Conservation (phyloP, 92 coral and sea anemone genomes). For the Porites evermanni region DNA sequence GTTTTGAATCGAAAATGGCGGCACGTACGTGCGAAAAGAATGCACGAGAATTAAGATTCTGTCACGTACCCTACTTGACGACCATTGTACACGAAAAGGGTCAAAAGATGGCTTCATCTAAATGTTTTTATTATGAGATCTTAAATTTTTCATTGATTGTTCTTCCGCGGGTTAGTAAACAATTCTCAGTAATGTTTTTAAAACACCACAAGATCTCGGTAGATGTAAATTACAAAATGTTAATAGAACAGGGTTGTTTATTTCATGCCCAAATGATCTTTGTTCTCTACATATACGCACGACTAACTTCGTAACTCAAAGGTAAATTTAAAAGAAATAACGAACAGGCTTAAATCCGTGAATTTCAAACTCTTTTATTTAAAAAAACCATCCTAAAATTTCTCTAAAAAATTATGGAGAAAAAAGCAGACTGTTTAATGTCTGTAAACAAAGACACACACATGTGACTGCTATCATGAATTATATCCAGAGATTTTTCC, state of each 20-base stretch:
- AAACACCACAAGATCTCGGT: background rate
- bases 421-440: too few relatives aligned
- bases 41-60: background rate
- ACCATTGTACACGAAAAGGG: background rate
- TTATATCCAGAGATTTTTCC: too few relatives aligned
- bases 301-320: too few relatives aligned
- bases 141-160: background rate
- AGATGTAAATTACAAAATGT: background rate
- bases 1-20: background rate
- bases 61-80: background rate
- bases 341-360: too few relatives aligned
- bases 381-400: too few relatives aligned
- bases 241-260: background rate
- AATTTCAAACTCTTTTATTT: too few relatives aligned
- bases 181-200: background rate
- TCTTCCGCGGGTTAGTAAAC: background rate
- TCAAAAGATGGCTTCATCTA: background rate
- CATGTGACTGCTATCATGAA: too few relatives aligned
- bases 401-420: too few relatives aligned
- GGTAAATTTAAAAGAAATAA: too few relatives aligned
- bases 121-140: background rate
- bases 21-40: background rate
- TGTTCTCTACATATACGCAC: too few relatives aligned
- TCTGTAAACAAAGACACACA: too few relatives aligned
- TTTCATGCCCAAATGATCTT: too few relatives aligned